phyloP scores from a whole-genome alignment of 2,797 vertebrate genomes.

The Sebastes elongatus region DNA sequence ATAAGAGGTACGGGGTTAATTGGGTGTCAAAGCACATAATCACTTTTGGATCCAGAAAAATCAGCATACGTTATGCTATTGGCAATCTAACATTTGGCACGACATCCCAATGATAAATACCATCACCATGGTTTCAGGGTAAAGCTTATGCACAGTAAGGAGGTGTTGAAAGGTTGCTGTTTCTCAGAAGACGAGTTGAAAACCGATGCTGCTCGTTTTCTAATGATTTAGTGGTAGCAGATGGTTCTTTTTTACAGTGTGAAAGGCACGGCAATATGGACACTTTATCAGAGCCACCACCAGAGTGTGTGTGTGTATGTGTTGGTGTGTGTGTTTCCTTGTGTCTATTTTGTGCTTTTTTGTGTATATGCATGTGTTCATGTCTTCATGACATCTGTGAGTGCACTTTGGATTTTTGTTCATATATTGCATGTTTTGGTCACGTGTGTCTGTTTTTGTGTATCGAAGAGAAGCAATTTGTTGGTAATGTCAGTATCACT shows the following conservation, averaged over 20 bases:
- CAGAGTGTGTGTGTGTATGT: background rate
- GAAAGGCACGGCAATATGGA: background rate
- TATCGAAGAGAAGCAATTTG: background rate
- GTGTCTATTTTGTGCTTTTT: background rate
- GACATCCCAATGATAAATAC: constrained; percentile 1
- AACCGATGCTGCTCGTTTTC: constrained; percentile 15
- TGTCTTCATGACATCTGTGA: background rate
- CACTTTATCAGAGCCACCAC: background rate
- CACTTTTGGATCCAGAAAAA: background rate
- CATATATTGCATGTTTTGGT: background rate
- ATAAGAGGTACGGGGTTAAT: background rate
- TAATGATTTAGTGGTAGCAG: constrained; percentile 6
- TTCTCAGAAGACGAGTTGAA: background rate
- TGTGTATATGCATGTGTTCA: background rate
- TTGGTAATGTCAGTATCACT: background rate
- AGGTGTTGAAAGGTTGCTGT: constrained; percentile 27
- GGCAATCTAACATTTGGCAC: background rate
- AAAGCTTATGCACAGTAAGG: constrained; percentile 1
- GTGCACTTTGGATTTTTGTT: background rate
- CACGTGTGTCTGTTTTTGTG: background rate
- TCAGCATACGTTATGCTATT: background rate
- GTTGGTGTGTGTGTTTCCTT: background rate
- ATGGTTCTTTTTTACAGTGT: constrained; percentile 18
- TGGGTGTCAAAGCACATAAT: background rate
- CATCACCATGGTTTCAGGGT: constrained; percentile 39